phyloP scores from a whole-genome alignment of 2,797 vertebrate genomes.

The Crenuchus spilurus region DNA sequence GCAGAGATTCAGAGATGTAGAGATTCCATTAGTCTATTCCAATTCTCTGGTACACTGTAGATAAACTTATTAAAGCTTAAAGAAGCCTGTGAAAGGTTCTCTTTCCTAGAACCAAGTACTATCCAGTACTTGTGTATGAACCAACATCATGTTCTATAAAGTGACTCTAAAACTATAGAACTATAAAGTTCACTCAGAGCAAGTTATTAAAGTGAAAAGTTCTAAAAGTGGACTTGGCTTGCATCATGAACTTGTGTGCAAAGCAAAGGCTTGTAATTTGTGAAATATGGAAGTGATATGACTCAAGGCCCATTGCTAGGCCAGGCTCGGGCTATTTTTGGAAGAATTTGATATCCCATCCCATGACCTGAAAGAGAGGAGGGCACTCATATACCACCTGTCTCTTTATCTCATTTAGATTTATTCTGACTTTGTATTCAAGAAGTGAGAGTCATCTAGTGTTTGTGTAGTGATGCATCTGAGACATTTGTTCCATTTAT shows the following conservation, averaged over 20 bases:
- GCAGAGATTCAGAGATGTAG: too few species aligned
- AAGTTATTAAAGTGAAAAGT: constrained; percentile 16
- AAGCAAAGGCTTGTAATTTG: constrained; percentile 46
- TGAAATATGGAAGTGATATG: constrained; percentile 57
- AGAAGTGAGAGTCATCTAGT: neutral
- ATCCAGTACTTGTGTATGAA: too few species aligned
- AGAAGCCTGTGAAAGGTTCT: too few species aligned
- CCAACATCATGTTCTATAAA: too few species aligned
- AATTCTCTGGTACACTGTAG: too few species aligned
- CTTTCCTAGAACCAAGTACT: too few species aligned
- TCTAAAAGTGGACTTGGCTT: constrained; percentile 56
- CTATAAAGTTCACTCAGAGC: neutral
- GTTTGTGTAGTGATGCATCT: neutral
- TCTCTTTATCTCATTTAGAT: constrained; percentile 38
- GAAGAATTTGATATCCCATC: constrained; percentile 52
- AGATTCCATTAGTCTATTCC: too few species aligned
- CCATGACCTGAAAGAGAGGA: constrained; percentile 34
- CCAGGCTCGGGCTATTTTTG: constrained; percentile 54
- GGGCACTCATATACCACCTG: constrained; percentile 21
- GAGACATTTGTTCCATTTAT: too few species aligned
- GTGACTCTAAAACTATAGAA: too few species aligned
- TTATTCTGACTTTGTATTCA: constrained; percentile 4
- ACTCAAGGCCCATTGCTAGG: constrained; percentile 41
- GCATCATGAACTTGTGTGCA: constrained; percentile 60
- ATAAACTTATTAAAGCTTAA: too few species aligned